Evolutionary conservation across 2,888 invertebrate species (phyloP), one percentile per base, ranked within the genome.

Genomic region (Tuberolachnus salignus): DNA sequence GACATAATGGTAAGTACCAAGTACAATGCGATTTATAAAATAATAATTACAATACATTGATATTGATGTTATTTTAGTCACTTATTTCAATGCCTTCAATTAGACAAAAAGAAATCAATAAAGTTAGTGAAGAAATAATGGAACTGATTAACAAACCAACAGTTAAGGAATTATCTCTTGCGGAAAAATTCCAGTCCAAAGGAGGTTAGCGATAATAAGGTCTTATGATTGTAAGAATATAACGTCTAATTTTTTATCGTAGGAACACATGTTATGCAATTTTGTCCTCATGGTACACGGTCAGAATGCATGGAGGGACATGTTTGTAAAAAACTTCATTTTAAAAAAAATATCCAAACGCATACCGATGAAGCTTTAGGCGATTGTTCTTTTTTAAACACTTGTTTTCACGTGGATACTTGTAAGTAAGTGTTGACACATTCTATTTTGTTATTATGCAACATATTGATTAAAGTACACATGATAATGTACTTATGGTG

Each of bases 401-500:
- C 98, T 0, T 98, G 98, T 86, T 98, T 98, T 85, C 98, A 98
- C 85, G 98, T 98, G 97, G 97, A 98, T 83, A 95, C 94, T 55
- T 98, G 98, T 90, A 97, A 97, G 91, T 92, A 84, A 85, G 84
- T 82, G 66, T 19, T 3, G 34, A 63, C 59, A 64, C n/a, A 80
- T 51, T 61, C 0, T 59, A 53, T 19, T 63, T 13, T 64, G n/a
- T 23, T 72, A 53, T n/a, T 64, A 64, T 46, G 1, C 14, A 53
- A 53, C 23, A 26, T 10, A 34, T 42, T 51, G 3, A 53, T 42
- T 53, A 4, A 51, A n/a, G 3, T 51, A n/a, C n/a, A 16, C 8
- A 51, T n/a, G n/a, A n/a, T n/a, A n/a, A n/a, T 16, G 51, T 51
- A 34, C 34, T 34, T 34, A 34, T 34, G n/a, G n/a, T n/a, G n/a